Evolutionary conservation across 2,797 vertebrate genomes (phyloP).

Genomic region (Brachymystax lenok): DNA sequence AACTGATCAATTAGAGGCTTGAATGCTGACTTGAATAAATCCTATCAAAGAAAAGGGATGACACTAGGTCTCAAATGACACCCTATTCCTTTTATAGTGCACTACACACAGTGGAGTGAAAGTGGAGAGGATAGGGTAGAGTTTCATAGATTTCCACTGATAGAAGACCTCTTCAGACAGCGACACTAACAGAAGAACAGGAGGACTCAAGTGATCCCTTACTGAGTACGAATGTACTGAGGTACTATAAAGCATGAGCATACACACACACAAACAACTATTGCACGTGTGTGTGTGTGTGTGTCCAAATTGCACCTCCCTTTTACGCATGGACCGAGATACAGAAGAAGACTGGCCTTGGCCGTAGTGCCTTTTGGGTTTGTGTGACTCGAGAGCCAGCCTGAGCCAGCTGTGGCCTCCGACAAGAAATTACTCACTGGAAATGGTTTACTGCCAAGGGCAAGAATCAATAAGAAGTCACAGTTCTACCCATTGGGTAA

Average conservation of each 20-base stretch:
- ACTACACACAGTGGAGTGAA: too few species aligned
- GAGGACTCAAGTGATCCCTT: background rate
- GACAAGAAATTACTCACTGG: background rate
- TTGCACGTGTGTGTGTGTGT: background rate
- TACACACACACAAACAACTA: background rate
- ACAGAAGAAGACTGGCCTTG: background rate
- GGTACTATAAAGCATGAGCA: background rate
- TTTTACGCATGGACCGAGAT: background rate
- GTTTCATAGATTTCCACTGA: too few species aligned
- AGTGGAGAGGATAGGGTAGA: too few species aligned
- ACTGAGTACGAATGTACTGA: background rate
- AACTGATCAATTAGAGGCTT: too few species aligned
- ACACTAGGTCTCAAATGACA: too few species aligned
- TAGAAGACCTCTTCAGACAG: too few species aligned
- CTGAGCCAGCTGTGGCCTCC: background rate
- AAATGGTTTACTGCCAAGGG: conserved; percentile 4
- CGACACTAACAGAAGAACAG: background rate
- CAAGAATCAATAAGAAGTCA: background rate
- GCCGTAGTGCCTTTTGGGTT: background rate
- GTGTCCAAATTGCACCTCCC: background rate
- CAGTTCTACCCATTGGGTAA: background rate
- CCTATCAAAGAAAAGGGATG: too few species aligned
- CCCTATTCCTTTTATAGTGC: too few species aligned
- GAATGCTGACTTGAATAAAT: too few species aligned
- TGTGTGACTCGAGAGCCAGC: background rate